Evolutionary conservation across 2,797 vertebrate genomes (phyloP), one percentile per base, ranked within the genome.

Genomic region (Pyrocephalus nanus): DNA sequence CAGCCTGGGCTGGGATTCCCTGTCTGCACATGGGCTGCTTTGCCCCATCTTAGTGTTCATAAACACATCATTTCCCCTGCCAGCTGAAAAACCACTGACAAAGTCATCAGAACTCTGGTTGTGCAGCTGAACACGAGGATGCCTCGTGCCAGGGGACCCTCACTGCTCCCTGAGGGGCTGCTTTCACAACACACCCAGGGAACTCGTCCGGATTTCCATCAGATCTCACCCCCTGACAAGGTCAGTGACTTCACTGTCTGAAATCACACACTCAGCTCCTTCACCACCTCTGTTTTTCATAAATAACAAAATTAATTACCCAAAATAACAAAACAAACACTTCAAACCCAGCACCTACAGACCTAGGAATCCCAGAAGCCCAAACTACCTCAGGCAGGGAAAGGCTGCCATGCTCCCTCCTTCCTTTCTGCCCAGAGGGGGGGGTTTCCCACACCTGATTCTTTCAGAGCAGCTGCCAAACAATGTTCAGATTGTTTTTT

Each of bases 251-350:
- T n/a, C 45, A 15, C 5, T 22, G 50, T 69, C 69, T 72, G 84
- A 66, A 73, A 71, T 30, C 53, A 40, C n/a, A 53, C 21, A 3
- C 12, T 8, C 23, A 54, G 2, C 50, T 61, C 40, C 2, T 2
- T 53, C 16, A 65, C 1, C 1, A 40, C 1, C 36, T 8, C 20
- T 30, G 34, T 8, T 11, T 27, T 29, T 15, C 6, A 16, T 0
- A 42, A 60, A 15, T 9, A 55, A 36, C n/a, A 43, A 20, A 45
- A 45, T 9, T 20, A 45, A 20, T 0, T 7, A 15, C 9, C 23
- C 25, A 17, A 42, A 60, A 17, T 9, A 55, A n/a, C n/a, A 43
- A 47, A 72, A 75, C 0, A 0, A 13, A 12, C n/a, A 2, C 10
- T 57, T n/a, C 36, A 42, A 72, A 55, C 42, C 11, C 43, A 51